These are phyloP conservation scores for Drosophila takahashii DNA, from an alignment of 1,140 invertebrate species.

Conservation along the genomic window DNA sequence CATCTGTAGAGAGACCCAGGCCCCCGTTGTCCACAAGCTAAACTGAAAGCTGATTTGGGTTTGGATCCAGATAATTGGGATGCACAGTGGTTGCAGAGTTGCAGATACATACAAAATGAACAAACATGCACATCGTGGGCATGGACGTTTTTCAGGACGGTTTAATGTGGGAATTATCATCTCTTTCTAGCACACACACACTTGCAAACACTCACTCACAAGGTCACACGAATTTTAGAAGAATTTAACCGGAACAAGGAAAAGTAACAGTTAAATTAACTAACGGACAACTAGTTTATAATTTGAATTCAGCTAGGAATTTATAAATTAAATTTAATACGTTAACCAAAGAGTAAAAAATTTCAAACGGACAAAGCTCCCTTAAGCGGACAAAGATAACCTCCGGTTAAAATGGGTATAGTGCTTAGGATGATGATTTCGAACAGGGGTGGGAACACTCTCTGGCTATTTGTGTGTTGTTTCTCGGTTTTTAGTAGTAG, in stretches of 20 bases:
- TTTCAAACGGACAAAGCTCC: neutral
- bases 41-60: conserved; percentile 10
- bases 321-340: too few relatives aligned
- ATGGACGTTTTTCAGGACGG: conserved; percentile 79
- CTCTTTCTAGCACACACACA: conserved; percentile 5
- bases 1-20: conserved; percentile 44
- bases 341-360: too few relatives aligned
- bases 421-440: neutral
- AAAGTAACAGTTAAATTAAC: neutral
- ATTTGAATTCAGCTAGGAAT: neutral
- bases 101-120: conserved; percentile 33
- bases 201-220: conserved; percentile 7
- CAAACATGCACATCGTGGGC: conserved; percentile 54
- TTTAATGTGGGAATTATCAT: conserved; percentile 64
- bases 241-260: neutral
- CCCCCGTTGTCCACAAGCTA: neutral
- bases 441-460: conserved; percentile 35
- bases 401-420: neutral
- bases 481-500: conserved; percentile 30
- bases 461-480: conserved; percentile 49
- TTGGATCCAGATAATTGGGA: conserved; percentile 1
- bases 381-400: neutral
- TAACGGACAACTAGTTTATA: neutral
- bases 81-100: neutral
- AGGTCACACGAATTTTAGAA: neutral